Evolutionary conservation across 2,113 vertebrate species (phyloP).

Genomic region (Alectura lathami): DNA sequence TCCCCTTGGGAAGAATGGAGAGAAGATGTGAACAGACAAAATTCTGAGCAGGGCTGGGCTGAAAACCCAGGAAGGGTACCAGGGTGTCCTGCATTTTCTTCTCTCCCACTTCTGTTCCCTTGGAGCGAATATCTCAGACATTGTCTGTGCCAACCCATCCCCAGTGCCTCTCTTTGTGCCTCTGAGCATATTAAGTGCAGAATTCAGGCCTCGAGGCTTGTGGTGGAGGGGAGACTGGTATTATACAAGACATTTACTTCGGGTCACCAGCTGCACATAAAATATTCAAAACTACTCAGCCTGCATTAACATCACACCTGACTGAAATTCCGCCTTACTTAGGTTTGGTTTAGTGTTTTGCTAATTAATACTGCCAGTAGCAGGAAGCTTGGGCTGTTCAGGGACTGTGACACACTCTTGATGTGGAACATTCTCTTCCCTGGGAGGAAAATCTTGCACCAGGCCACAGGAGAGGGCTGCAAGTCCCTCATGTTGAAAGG

Average conservation of each 20-base stretch:
- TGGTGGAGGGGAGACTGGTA: background rate
- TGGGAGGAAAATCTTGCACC: background rate
- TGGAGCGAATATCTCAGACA: background rate
- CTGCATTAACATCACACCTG: conserved; percentile 33
- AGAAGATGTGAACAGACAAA: background rate
- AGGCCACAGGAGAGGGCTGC: background rate
- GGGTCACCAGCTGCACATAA: conserved; percentile 34
- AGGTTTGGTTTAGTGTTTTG: background rate
- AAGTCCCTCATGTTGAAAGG: background rate
- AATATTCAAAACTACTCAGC: conserved; percentile 31
- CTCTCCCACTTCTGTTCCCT: background rate
- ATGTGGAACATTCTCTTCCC: background rate
- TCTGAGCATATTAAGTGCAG: background rate
- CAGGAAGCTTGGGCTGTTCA: background rate
- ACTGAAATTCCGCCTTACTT: conserved; percentile 1
- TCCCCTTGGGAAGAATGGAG: background rate
- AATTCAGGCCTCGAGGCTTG: background rate
- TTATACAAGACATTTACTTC: conserved; percentile 29
- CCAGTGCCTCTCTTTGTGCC: background rate
- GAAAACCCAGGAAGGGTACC: background rate
- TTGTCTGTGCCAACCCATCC: background rate
- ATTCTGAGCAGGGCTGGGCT: background rate
- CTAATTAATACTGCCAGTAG: background rate
- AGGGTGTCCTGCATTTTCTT: background rate
- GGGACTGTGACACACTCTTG: background rate